Conservation (phyloP, 2,888 invertebrate species). For the Mimachlamys varia region DNA sequence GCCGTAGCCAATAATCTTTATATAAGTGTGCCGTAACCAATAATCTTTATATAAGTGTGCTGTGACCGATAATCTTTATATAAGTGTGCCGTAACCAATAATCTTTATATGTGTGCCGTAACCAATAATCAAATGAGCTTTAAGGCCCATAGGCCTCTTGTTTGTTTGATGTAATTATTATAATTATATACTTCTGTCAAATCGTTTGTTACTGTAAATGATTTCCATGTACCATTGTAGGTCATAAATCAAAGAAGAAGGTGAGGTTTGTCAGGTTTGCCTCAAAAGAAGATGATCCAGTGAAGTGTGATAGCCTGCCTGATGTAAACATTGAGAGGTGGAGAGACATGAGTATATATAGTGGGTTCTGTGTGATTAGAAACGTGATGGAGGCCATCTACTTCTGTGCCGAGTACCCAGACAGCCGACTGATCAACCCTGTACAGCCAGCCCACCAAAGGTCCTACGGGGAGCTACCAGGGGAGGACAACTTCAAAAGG, state of each 20-base stretch:
- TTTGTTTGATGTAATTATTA: neutral
- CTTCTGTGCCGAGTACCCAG: constrained; percentile 69
- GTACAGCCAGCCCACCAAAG: constrained; percentile 49
- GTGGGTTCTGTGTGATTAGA: constrained; percentile 75
- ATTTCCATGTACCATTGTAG: neutral
- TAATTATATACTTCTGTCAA: neutral
- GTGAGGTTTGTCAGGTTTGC: constrained; percentile 71
- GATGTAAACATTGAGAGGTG: constrained; percentile 73
- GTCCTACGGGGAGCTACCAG: constrained; percentile 39
- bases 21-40: too few species aligned
- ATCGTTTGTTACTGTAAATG: neutral
- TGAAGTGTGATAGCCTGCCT: neutral
- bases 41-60: too few species aligned
- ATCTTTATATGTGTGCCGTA: too few species aligned
- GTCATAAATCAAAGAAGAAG: constrained; percentile 42
- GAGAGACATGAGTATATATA: constrained; percentile 74
- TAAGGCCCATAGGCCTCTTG: too few species aligned
- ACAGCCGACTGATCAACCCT: constrained; percentile 69
- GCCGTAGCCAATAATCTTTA: too few species aligned
- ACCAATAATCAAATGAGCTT: too few species aligned
- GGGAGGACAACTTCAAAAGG: constrained; percentile 35
- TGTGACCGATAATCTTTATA: too few species aligned
- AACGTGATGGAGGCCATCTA: constrained; percentile 75
- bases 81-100: too few species aligned
- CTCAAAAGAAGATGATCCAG: constrained; percentile 53